Conservation (phyloP, 2,113 vertebrate species). For the Malurus alboscapulatus region DNA sequence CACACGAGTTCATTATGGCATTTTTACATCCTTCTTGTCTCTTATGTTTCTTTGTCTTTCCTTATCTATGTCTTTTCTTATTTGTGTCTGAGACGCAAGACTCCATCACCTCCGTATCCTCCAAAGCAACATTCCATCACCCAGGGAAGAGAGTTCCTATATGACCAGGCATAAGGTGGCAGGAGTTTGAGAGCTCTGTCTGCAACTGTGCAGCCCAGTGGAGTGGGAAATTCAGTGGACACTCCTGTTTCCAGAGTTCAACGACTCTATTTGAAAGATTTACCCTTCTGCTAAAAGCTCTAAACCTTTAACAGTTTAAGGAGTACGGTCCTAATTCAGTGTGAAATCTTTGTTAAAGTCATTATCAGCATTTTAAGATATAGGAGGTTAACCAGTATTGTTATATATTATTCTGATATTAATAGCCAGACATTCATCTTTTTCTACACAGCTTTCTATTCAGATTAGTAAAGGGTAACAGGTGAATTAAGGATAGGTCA, state of each 20-base stretch:
- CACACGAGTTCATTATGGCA: conserved; percentile 81
- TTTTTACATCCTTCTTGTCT: conserved; percentile 73
- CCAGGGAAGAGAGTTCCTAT: not conserved
- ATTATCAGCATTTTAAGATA: not conserved
- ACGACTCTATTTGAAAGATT: not conserved
- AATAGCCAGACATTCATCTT: not conserved
- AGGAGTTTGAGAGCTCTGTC: not conserved
- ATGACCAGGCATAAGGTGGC: not conserved
- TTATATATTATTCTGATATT: not conserved
- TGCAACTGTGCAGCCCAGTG: not conserved
- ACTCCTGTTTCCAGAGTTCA: not conserved
- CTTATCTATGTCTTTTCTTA: conserved; percentile 50
- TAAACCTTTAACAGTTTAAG: not conserved
- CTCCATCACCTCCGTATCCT: not conserved
- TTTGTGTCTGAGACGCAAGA: conserved; percentile 31
- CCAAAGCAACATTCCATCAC: not conserved
- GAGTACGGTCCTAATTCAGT: not conserved
- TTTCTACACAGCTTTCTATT: not conserved
- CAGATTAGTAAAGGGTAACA: not conserved
- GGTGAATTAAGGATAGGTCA: not conserved
- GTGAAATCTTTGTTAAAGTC: not conserved
- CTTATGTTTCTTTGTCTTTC: conserved; percentile 58
- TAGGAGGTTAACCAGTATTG: not conserved
- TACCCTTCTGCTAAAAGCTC: not conserved
- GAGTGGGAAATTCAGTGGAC: not conserved